Base-by-base conservation (phyloP, 2,797 vertebrate species). In the Cyclura pinguis region DNA sequence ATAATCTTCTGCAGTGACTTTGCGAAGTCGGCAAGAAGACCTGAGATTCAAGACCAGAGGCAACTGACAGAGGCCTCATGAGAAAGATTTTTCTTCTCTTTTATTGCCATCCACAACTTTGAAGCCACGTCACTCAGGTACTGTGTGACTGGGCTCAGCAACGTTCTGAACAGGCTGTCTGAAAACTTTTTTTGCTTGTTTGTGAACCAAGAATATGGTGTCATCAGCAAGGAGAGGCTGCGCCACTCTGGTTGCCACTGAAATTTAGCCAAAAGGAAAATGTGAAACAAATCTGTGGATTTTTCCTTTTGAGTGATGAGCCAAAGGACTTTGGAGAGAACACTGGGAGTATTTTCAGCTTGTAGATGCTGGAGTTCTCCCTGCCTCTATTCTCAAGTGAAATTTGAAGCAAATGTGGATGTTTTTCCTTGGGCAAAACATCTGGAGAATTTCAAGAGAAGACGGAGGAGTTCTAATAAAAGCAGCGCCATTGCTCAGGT, bases 381-480 rank as follows among this genome's bases (percentile, higher is more conserved):
- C n/a, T 42, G 35, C 6, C 62, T 57, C 55, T 14, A 13, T 69
- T 42, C 52, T 59, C 52, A 32, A 59, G 16, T 1, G 64, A 38
- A 82, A 88, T 81, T 14, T n/a, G 47, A 42, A 80, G 74, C 57
- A 47, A 64, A 87, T 50, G 74, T 76, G 78, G 52, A 62, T 18
- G 18, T 35, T 16, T 0, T n/a, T 16, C 42, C 86, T 62, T 47
- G 47, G 12, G 27, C 85, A 62, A 87, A 62, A 78, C n/a, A 87
- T 80, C 57, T 78, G 74, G 76, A 55, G 85, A 62, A 18, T 38
- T 86, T 86, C 72, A 86, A 57, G 72, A 7, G 24, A 64, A 4
- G 24, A 13, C 85, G 78, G 38, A 38, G 3, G 55, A 38, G 12
- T 35, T n/a, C 84, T 55, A 55, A 73, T 74, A 74, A 27, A 38